Conservation (phyloP, 2,888 invertebrate species). For the Perizoma flavofasciatum region DNA sequence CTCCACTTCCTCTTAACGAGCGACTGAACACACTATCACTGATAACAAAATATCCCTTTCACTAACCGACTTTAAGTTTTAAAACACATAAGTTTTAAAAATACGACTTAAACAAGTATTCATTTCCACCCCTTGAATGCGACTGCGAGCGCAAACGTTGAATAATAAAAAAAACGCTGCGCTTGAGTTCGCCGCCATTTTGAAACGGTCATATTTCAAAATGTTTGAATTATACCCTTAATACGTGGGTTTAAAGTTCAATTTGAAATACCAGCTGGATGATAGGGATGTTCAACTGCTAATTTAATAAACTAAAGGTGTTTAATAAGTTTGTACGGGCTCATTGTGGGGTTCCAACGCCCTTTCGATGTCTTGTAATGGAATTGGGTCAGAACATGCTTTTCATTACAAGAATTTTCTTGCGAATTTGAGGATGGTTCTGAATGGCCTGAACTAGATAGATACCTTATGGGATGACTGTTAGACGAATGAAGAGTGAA, state of each 20-base stretch:
- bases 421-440: too few species aligned
- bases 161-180: conserved; percentile 68
- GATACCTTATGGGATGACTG: too few species aligned
- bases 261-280: conserved; percentile 26
- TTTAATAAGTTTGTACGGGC: conserved; percentile 36
- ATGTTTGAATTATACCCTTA: conserved; percentile 47
- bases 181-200: conserved; percentile 63
- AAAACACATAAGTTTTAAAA: conserved; percentile 28
- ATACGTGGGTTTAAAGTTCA: conserved; percentile 31
- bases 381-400: conserved; percentile 30
- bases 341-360: conserved; percentile 30
- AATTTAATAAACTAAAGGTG: conserved; percentile 39
- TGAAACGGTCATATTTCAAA: conserved; percentile 42
- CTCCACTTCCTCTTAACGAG: conserved; percentile 41
- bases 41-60: conserved; percentile 25
- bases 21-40: conserved; percentile 34
- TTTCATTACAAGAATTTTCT: conserved; percentile 3
- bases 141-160: conserved; percentile 62
- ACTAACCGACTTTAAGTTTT: conserved; percentile 20
- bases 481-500: too few species aligned
- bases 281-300: conserved; percentile 35
- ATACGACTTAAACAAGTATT: conserved; percentile 37
- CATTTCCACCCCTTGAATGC: conserved; percentile 54
- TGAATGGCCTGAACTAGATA: too few species aligned
- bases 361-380: conserved; percentile 33